Conservation (phyloP, 2,888 invertebrate species). For the Netelia melanura region DNA sequence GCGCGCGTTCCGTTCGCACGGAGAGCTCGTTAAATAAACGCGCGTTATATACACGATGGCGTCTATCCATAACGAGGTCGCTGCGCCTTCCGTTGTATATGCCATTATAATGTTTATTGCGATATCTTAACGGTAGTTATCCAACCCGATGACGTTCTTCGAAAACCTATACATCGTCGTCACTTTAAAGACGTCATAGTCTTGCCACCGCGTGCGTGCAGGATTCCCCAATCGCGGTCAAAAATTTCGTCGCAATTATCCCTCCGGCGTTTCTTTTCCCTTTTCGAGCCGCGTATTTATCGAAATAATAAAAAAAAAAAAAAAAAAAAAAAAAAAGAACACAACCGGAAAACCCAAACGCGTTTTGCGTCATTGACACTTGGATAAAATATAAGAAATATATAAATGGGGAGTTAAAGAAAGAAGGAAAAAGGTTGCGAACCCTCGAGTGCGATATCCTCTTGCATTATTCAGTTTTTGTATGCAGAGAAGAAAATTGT, state of each 20-base stretch:
- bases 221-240: neutral
- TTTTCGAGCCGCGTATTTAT: neutral
- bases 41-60: slow-evolving; percentile 35
- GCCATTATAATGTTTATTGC: slow-evolving; percentile 66
- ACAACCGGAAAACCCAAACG: neutral
- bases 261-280: neutral
- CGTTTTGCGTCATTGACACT: neutral
- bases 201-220: slow-evolving; percentile 9
- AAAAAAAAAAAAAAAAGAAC: neutral
- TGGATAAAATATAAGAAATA: neutral
- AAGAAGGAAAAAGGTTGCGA: neutral
- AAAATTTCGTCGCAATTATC: neutral
- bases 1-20: slow-evolving; percentile 57
- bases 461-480: neutral
- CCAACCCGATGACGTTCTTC: slow-evolving; percentile 55
- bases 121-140: slow-evolving; percentile 64
- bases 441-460: neutral
- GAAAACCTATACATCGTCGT: slow-evolving; percentile 19
- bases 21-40: slow-evolving; percentile 64
- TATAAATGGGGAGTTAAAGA: neutral
- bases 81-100: slow-evolving; percentile 64
- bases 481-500: neutral
- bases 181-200: slow-evolving; percentile 38
- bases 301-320: neutral
- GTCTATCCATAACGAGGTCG: slow-evolving; percentile 67